phyloP scores from a whole-genome alignment of 2,113 vertebrate species.

The Semnopithecus entellus region DNA sequence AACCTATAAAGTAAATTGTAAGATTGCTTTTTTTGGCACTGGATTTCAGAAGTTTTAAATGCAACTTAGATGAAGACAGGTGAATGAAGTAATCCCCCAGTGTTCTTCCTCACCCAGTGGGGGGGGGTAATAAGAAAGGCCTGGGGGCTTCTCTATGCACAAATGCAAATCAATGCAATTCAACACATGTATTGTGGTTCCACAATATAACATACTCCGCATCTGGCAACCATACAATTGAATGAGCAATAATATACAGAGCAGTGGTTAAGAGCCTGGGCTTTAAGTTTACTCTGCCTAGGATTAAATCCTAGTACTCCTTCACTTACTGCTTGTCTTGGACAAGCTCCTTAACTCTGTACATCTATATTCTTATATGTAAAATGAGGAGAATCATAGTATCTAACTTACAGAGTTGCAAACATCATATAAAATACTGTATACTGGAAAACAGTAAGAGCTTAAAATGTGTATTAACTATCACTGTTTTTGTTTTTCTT shows the following conservation, averaged over 20 bases:
- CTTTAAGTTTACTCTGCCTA: not conserved
- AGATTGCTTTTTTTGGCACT: conserved; percentile 54
- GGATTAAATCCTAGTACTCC: not conserved
- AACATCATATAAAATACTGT: not conserved
- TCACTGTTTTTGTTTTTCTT: not conserved
- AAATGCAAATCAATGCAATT: not conserved
- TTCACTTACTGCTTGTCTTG: not conserved
- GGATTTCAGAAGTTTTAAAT: conserved; percentile 1
- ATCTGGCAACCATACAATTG: not conserved
- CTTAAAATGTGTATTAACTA: not conserved
- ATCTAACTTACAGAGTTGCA: not conserved
- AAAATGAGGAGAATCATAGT: not conserved
- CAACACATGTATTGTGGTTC: not conserved
- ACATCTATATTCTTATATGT: not conserved
- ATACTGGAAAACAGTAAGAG: not conserved
- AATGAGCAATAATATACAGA: not conserved
- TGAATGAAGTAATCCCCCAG: not conserved
- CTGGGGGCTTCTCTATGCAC: not conserved
- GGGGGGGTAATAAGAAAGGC: not conserved
- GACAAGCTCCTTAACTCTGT: not conserved
- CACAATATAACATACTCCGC: rapidly evolving
- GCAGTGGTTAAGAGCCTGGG: not conserved
- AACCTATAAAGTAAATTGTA: conserved; percentile 37
- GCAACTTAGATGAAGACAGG: not conserved
- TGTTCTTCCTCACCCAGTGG: not conserved